phyloP scores from a whole-genome alignment of 2,888 invertebrate species.

The Drosophila fulvimacula region DNA sequence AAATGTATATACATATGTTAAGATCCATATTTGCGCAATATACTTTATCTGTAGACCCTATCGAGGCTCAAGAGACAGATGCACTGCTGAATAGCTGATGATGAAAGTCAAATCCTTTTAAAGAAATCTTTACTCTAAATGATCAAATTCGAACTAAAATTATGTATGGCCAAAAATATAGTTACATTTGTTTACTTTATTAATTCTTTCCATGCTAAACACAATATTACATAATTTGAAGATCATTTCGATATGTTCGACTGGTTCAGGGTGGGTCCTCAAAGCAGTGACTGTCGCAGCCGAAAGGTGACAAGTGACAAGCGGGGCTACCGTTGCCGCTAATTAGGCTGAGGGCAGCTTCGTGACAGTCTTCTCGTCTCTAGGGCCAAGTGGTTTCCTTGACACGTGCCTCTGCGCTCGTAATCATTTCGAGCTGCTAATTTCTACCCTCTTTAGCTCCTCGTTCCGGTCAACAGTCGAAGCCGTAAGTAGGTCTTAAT shows the following conservation, averaged over 20 bases:
- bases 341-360: conserved; percentile 45
- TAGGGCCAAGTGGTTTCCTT: conserved; percentile 47
- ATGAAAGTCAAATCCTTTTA: no score
- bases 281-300: conserved; percentile 2
- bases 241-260: neutral
- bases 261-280: conserved; percentile 59
- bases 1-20: no score
- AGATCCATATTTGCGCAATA: no score
- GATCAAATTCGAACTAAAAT: no score
- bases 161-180: no score
- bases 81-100: no score
- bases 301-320: conserved; percentile 60
- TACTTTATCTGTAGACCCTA: no score
- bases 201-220: neutral
- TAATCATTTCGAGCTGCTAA: conserved; percentile 72
- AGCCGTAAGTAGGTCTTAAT: conserved; percentile 72
- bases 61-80: no score
- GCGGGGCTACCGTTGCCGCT: conserved; percentile 66
- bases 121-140: no score
- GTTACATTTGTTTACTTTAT: neutral
- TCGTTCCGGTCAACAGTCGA: conserved; percentile 45
- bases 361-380: neutral
- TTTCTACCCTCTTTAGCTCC: conserved; percentile 48
- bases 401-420: conserved; percentile 72
- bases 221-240: conserved; percentile 1